Evolutionary conservation across 2,113 vertebrate species (phyloP).

Genomic region (Crypturellus undulatus): DNA sequence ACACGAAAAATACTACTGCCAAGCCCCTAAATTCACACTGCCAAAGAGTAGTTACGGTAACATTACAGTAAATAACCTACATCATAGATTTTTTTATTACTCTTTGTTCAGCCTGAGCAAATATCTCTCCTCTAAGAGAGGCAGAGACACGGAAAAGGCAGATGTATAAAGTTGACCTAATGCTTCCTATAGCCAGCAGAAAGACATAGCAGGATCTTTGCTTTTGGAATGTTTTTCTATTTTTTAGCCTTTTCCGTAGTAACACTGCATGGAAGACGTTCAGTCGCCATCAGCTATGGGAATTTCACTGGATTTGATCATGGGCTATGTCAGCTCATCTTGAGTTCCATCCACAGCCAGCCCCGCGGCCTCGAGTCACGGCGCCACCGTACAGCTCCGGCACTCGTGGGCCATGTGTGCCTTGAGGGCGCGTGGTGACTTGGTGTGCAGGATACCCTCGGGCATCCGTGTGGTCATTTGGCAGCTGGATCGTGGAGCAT

Average conservation of each 20-base stretch:
- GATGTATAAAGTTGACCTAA: background rate
- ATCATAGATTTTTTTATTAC: background rate
- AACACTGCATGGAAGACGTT: background rate
- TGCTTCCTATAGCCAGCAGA: background rate
- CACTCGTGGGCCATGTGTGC: background rate
- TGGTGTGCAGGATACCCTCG: background rate
- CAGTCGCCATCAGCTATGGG: background rate
- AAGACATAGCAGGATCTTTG: background rate
- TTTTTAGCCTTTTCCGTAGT: background rate
- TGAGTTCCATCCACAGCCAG: background rate
- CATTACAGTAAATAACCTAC: background rate
- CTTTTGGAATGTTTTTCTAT: background rate
- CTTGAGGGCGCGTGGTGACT: background rate
- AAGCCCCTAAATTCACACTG: background rate
- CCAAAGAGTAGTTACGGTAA: background rate
- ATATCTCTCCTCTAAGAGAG: background rate
- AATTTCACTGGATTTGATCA: background rate
- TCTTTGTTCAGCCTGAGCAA: background rate
- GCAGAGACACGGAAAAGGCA: background rate
- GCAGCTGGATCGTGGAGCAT: background rate
- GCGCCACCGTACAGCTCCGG: background rate
- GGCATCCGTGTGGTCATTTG: background rate
- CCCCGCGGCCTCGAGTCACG: background rate
- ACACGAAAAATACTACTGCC: background rate
- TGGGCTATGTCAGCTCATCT: background rate